Evolutionary conservation across 2,113 vertebrate genomes (phyloP).

Genomic region (Notothenia rossii): DNA sequence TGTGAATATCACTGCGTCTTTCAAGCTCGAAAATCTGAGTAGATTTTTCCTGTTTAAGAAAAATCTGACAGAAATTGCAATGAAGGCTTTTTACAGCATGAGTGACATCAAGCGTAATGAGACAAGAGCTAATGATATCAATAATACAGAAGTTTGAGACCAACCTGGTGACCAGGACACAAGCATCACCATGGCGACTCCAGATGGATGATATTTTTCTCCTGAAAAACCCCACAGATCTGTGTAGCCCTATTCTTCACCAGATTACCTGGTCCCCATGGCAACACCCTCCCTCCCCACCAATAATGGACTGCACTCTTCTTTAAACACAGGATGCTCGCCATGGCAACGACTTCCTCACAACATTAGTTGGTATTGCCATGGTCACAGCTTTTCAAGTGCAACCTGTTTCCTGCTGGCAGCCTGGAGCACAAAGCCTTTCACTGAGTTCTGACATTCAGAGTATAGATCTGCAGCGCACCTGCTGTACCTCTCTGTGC

Average conservation of each 20-base stretch:
- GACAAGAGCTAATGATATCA: no score
- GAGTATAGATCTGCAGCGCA: no score
- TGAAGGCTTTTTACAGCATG: background rate
- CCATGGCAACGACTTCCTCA: constrained; percentile 52
- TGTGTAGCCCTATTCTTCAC: constrained; percentile 5
- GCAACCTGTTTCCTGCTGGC: constrained; percentile 15
- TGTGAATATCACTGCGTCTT: background rate
- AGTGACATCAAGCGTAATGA: background rate
- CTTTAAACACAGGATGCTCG: constrained; percentile 43
- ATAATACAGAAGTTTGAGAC: no score
- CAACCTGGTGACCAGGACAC: no score
- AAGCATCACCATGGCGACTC: background rate
- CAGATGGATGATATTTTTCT: background rate
- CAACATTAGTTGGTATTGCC: constrained; percentile 22
- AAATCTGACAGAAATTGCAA: background rate
- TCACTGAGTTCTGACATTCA: background rate
- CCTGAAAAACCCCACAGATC: background rate
- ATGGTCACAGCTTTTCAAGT: constrained; percentile 29
- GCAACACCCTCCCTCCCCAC: constrained; percentile 58
- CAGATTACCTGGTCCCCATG: constrained; percentile 64
- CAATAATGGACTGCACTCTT: constrained; percentile 29
- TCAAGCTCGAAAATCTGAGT: background rate
- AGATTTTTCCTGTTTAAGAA: background rate
- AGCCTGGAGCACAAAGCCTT: background rate
- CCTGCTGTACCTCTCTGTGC: no score